phyloP scores from a whole-genome alignment of 2,113 vertebrate genomes.

The Silurus meridionalis region DNA sequence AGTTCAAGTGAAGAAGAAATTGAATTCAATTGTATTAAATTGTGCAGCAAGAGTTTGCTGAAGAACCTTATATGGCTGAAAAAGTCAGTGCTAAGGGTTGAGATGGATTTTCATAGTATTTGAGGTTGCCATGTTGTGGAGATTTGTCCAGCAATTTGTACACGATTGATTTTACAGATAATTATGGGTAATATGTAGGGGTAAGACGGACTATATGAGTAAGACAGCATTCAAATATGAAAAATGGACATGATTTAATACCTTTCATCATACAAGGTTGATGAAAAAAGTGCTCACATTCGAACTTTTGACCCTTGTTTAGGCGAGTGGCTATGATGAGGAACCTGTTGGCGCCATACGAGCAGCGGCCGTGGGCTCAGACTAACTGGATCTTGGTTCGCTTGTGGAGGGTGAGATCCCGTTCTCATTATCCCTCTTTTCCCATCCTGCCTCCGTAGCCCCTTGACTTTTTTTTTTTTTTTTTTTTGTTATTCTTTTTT shows the following conservation, averaged over 20 bases:
- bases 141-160: background rate
- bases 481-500: background rate
- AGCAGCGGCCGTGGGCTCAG: constrained; percentile 97
- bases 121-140: no score
- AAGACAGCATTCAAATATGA: background rate
- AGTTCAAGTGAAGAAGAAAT: no score
- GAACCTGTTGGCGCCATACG: constrained; percentile 94
- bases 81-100: no score
- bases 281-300: no score
- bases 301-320: constrained; percentile 21
- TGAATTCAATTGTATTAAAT: no score
- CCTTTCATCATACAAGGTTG: no score
- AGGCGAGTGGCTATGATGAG: constrained; percentile 95
- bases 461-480: no score
- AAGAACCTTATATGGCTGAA: no score
- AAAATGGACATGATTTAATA: background rate
- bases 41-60: no score
- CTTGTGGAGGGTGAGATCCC: constrained; percentile 87
- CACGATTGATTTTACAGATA: background rate
- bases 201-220: background rate
- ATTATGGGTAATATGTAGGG: background rate
- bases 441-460: background rate
- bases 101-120: no score
- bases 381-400: constrained; percentile 99
- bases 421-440: background rate